These are phyloP conservation scores for Alloscopus bannaensis DNA, from an alignment of 2,888 invertebrate genomes.

Conservation along the genomic window DNA sequence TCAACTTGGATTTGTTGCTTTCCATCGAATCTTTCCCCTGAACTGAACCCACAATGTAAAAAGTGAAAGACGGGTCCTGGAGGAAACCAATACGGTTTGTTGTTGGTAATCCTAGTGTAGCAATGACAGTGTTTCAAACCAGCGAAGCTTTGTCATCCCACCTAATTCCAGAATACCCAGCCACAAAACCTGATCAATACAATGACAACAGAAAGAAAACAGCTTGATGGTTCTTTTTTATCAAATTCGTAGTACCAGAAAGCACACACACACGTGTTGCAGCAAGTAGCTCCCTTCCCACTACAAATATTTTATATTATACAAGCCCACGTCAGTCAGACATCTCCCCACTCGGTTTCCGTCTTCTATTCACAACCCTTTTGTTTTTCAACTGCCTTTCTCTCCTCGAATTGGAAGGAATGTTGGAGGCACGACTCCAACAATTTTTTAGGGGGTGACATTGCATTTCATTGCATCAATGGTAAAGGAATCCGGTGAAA, in stretches of 20 bases:
- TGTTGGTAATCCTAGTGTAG: slow-evolving; percentile 19
- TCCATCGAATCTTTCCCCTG: slow-evolving; percentile 36
- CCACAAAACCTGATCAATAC: slow-evolving; percentile 55
- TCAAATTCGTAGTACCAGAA: not conserved
- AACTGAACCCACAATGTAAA: slow-evolving; percentile 44
- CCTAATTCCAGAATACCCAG: slow-evolving; percentile 49
- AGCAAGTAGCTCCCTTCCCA: not conserved
- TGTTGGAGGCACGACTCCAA: slow-evolving; percentile 15
- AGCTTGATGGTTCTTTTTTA: slow-evolving; percentile 16
- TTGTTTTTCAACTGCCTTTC: slow-evolving; percentile 38
- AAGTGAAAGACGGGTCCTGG: slow-evolving; percentile 37
- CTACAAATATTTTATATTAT: not conserved
- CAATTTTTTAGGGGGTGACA: slow-evolving; percentile 46
- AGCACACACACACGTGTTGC: slow-evolving; percentile 43
- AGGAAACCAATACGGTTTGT: slow-evolving; percentile 18
- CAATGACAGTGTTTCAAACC: too few species aligned
- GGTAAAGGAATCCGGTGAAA: slow-evolving; percentile 30
- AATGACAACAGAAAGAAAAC: slow-evolving; percentile 34
- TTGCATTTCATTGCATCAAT: slow-evolving; percentile 57
- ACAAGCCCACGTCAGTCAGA: not conserved
- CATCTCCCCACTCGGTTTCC: not conserved
- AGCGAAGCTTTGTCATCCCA: too few species aligned
- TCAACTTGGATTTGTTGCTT: too few species aligned
- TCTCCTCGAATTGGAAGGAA: slow-evolving; percentile 9
- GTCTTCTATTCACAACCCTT: slow-evolving; percentile 34